Conservation (phyloP, 2,113 vertebrate species). For the Xiphorhynchus elegans region DNA sequence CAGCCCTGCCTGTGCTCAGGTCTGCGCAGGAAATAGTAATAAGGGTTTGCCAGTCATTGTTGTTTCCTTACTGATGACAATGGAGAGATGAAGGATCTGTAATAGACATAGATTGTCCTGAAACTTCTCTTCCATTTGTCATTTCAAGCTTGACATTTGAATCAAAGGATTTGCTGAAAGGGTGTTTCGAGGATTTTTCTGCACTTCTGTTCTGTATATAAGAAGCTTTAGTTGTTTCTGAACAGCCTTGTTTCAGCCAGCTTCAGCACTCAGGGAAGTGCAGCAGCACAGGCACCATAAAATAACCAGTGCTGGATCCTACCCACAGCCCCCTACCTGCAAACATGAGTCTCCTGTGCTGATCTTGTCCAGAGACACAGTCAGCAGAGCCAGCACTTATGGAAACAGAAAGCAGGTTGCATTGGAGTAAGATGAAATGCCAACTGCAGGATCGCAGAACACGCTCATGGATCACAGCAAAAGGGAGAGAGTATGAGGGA, state of each 20-base stretch:
- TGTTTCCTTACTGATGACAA: background rate
- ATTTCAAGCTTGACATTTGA: background rate
- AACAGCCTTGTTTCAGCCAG: background rate
- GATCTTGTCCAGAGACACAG: background rate
- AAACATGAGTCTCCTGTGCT: background rate
- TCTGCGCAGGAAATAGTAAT: background rate
- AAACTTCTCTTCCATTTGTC: background rate
- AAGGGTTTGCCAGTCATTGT: background rate
- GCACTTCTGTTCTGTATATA: background rate
- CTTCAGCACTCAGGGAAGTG: background rate
- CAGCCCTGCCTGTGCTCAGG: background rate
- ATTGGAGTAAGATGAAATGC: background rate
- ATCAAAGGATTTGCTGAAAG: background rate
- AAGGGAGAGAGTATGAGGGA: background rate
- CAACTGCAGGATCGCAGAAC: background rate
- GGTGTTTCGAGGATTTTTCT: background rate
- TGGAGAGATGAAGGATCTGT: background rate
- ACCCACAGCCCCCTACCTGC: background rate
- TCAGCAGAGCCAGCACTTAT: background rate
- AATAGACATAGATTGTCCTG: background rate
- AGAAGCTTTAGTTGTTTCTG: background rate
- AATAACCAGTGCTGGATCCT: background rate
- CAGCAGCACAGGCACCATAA: background rate
- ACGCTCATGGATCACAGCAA: background rate
- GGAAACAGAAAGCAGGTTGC: background rate